Evolutionary conservation across 2,888 invertebrate species (phyloP).

Genomic region (Phaedon cochleariae): DNA sequence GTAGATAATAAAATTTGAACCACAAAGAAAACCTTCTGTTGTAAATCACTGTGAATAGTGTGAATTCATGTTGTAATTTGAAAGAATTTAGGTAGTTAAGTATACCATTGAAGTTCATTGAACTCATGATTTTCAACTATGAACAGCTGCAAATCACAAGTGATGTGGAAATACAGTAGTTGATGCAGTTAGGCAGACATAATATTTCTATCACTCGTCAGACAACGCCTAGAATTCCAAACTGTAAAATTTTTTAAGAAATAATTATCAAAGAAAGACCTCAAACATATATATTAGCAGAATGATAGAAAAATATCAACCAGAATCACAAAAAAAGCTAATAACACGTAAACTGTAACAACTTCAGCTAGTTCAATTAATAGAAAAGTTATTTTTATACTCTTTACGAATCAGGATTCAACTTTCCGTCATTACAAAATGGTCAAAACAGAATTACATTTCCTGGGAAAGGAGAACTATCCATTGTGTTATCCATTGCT

Average conservation of each 20-base stretch:
- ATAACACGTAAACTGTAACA: conserved; percentile 16
- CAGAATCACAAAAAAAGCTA: not conserved
- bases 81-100: too few species aligned
- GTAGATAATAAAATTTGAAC: too few species aligned
- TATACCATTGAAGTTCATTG: conserved; percentile 18
- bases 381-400: conserved; percentile 42
- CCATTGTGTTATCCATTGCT: conserved; percentile 47
- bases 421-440: conserved; percentile 34
- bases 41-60: too few species aligned
- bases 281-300: not conserved
- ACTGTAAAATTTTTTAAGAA: conserved; percentile 17
- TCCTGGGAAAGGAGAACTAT: conserved; percentile 43
- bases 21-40: too few species aligned
- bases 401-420: conserved; percentile 27
- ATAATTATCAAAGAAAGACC: conserved; percentile 7
- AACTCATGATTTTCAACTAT: not conserved
- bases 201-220: conserved; percentile 22
- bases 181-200: too few species aligned
- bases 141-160: too few species aligned
- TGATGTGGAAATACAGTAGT: too few species aligned
- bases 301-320: not conserved
- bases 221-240: conserved; percentile 32
- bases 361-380: conserved; percentile 30
- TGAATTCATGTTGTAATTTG: too few species aligned
- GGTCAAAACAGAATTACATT: conserved; percentile 37